Evolutionary conservation across 2,888 invertebrate species (phyloP).

Genomic region (Thecophora atra): DNA sequence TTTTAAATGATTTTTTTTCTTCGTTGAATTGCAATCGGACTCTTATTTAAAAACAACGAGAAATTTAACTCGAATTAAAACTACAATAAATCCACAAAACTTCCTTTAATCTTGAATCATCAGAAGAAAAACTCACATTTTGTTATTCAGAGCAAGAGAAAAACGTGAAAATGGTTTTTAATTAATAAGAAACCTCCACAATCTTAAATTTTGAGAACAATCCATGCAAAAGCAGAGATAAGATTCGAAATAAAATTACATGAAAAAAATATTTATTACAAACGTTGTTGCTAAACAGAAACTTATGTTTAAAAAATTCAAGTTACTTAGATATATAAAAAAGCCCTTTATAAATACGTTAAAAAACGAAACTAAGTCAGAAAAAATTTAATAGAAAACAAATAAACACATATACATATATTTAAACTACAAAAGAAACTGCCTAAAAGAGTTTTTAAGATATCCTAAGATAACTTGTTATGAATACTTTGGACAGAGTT

Average conservation of each 20-base stretch:
- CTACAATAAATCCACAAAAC: not conserved
- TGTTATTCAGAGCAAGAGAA: too few species aligned
- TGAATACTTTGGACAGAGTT: constrained; percentile 31
- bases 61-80: constrained; percentile 18
- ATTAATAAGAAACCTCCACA: too few species aligned
- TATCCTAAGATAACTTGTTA: constrained; percentile 28
- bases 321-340: constrained; percentile 1
- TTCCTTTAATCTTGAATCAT: not conserved
- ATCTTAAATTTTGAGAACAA: too few species aligned
- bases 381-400: constrained; percentile 15
- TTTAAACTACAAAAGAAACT: constrained; percentile 39
- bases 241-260: constrained; percentile 13
- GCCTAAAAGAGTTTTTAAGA: constrained; percentile 43
- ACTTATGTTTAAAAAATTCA: constrained; percentile 1
- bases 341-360: not conserved
- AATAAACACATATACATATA: constrained; percentile 16
- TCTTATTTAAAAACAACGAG: too few species aligned
- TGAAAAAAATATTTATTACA: constrained; percentile 9
- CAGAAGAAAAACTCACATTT: not conserved
- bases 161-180: not conserved
- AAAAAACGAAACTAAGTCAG: not conserved
- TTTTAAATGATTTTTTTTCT: too few species aligned
- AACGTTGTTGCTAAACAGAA: constrained; percentile 8
- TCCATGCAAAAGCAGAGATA: too few species aligned
- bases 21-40: too few species aligned